Base-by-base conservation (phyloP, 2,113 vertebrate genomes). In the Pardalotus punctatus region DNA sequence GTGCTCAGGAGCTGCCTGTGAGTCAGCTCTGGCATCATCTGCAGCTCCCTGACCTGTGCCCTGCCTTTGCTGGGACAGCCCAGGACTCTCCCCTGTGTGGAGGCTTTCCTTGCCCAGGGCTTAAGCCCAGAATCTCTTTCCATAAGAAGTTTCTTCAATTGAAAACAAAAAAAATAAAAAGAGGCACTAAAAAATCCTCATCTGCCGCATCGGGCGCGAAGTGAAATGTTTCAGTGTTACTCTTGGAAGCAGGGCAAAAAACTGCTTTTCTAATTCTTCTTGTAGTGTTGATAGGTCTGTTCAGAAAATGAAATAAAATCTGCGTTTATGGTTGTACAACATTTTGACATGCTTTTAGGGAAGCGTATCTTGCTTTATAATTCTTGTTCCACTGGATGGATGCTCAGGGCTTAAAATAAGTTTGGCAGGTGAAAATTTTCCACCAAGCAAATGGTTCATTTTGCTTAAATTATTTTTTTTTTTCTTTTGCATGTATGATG, bases 61-160 rank as follows among this genome's bases (percentile, higher is more conserved):
- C 15, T 64, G 43, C 50, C 56, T 14, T 45, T 0, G 1, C 54
- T 60, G 64, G 33, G 28, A 22, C 69, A 73, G 17, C 35, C 28
- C 0, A 0, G 29, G 24, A 31, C 64, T 35, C 21, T 24, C 10
- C 36, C 14, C 10, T 2, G 1, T 3, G 8, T 4, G 10, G 31
- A 69, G 18, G 36, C 38, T 80, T 67, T 58, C 36, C 48, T 38
- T 56, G 53, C 45, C 48, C 38, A 2, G 43, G 53, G 10, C 17
- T 86, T 40, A 53, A 81, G 14, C 45, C 28, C 31, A 35, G 45
- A 69, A 43, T 28, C 7, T 65, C 54, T 38, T 76, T 43, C 4
- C 5, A 27, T 14, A 19, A 8, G 73, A 79, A 51, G 7, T 16
- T 22, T 54, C 43, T 66, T 61, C n/a, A 33, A 16, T 47, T 54